Evolutionary conservation across 2,888 invertebrate species (phyloP).

Genomic region (Acrobasis repandana): DNA sequence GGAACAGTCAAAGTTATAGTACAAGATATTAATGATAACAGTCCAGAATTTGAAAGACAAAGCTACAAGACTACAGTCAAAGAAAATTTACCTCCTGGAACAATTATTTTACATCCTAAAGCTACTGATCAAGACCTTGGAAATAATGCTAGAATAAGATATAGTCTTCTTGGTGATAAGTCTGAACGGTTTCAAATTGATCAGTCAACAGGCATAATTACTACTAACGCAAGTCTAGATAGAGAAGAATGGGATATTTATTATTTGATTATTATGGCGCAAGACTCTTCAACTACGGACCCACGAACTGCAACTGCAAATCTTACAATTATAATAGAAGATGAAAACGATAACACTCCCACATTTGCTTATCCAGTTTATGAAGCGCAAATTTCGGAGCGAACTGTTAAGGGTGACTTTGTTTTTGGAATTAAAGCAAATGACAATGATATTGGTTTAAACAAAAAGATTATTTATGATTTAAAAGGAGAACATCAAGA

Average conservation of each 20-base stretch:
- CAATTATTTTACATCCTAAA: conserved; percentile 88
- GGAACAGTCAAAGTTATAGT: conserved; percentile 95
- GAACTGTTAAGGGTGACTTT: conserved; percentile 90
- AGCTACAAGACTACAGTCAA: conserved; percentile 89
- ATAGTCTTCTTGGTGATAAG: conserved; percentile 91
- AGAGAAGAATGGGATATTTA: conserved; percentile 91
- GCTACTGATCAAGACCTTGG: conserved; percentile 93
- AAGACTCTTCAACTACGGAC: conserved; percentile 93
- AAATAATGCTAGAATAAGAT: conserved; percentile 93
- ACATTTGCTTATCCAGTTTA: conserved; percentile 88
- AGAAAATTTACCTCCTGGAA: conserved; percentile 92
- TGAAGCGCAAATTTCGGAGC: conserved; percentile 91
- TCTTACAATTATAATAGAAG: conserved; percentile 89
- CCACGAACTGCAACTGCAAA: conserved; percentile 92
- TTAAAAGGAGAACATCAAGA: conserved; percentile 90
- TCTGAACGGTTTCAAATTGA: conserved; percentile 91
- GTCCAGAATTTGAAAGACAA: conserved; percentile 92
- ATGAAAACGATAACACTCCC: conserved; percentile 94
- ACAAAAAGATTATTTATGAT: conserved; percentile 91
- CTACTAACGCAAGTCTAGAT: conserved; percentile 88
- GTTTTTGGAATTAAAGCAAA: conserved; percentile 94
- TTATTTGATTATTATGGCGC: conserved; percentile 92
- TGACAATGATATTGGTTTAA: conserved; percentile 91
- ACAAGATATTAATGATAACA: conserved; percentile 97
- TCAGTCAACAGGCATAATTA: conserved; percentile 89